Base-by-base conservation (phyloP, 2,113 vertebrate species). In the Seriola aureovittata region DNA sequence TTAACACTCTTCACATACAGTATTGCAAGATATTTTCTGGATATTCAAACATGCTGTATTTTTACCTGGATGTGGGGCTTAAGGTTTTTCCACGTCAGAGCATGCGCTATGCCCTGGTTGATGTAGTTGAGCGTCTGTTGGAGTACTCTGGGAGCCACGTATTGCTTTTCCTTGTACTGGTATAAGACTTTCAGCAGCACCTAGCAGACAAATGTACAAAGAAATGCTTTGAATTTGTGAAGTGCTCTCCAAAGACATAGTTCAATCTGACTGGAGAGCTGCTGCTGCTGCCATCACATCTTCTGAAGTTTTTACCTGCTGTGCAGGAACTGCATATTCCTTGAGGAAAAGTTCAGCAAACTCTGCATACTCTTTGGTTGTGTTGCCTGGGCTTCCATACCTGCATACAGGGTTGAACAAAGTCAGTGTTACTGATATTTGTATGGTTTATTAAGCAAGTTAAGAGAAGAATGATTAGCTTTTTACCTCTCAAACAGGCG, bases 281-380 rank as follows among this genome's bases (percentile, higher is more conserved):
- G 42, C 44, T 32, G 34, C 44, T 32, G 42, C 19, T 55, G 48
- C 38, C 13, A 42, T 68, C 16, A 73, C 5, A 6, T 11, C 1
- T 1, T 65, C 4, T 63, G 0, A 68, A 36, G 12, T 14, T 44
- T 40, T 85, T 95, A 98, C 97, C 92, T 99, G 97, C 84, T 99
- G 98, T 84, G 98, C 97, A 90, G 96, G 94, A 91, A 97, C 98
- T 85, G 98, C 97, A 1, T 98, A 99, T 40, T 97, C 98, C 87
- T 99, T 99, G 77, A 99, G 95, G 95, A 99, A 99, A 84, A 99
- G 96, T 78, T 99, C 98, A 32, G 98, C 98, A 94, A 99, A 99
- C 86, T 99, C 98, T 66, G 95, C 95, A 85, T 99, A 99, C 88
- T 99, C 98, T 96, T 99, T 99, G 93, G 98, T 99, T 92, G 98